Percentiles rank a stretch among this genome's conserved stretches.
These are phyloP conservation scores for Agonum fuliginosum DNA, from an alignment of 2,888 invertebrate genomes.

Conservation along the genomic window DNA sequence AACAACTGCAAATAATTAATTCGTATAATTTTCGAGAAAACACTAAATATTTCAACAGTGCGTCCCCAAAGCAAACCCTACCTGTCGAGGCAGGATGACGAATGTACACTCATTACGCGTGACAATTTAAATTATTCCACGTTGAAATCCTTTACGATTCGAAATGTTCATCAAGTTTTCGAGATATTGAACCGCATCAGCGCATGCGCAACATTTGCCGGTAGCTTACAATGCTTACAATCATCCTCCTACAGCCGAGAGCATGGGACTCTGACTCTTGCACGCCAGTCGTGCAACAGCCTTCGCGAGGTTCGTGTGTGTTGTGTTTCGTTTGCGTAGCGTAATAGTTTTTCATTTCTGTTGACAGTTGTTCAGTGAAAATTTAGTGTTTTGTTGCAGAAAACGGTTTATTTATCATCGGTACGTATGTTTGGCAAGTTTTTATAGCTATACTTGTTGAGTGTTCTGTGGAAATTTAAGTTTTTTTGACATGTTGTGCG, in stretches of 20 bases:
- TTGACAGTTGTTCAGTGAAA: conserved; percentile 55
- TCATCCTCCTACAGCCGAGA: conserved; percentile 15
- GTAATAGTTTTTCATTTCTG: conserved; percentile 47
- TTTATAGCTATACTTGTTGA: background rate
- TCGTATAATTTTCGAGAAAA: background rate
- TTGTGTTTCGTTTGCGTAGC: conserved; percentile 49
- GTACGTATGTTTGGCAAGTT: conserved; percentile 27
- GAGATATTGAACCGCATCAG: conserved; percentile 34
- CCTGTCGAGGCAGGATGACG: background rate
- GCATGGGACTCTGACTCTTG: background rate
- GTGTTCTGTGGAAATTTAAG: conserved; percentile 25
- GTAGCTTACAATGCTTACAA: conserved; percentile 17
- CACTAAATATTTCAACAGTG: background rate
- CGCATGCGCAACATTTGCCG: conserved; percentile 48
- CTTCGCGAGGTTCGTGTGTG: conserved; percentile 31
- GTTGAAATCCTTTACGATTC: conserved; percentile 38
- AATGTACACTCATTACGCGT: background rate
- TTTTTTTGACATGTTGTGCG: conserved; percentile 54
- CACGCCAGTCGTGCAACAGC: conserved; percentile 29
- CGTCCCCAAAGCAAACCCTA: background rate
- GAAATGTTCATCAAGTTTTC: conserved; percentile 40
- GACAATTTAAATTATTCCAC: conserved; percentile 38
- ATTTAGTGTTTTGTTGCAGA: conserved; percentile 29
- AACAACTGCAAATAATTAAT: too few relatives aligned
- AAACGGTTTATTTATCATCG: conserved; percentile 49